Evolutionary conservation across 2,888 invertebrate genomes (phyloP).

Genomic region (Eupithecia abbreviata): DNA sequence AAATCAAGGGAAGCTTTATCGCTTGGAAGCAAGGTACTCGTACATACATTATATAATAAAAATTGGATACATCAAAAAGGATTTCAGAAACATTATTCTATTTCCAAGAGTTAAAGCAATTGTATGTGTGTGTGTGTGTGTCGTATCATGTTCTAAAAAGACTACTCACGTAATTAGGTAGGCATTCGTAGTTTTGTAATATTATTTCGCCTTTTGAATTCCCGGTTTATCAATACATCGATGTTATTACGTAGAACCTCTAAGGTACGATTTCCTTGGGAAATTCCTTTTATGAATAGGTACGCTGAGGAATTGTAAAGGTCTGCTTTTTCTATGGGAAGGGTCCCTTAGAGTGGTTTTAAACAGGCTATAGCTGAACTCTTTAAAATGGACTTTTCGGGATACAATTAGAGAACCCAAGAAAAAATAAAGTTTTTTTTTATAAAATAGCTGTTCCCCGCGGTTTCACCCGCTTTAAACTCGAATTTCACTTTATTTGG

Average conservation of each 20-base stretch:
- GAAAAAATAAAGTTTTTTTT: not conserved
- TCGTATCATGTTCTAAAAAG: not conserved
- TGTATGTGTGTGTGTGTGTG: not conserved
- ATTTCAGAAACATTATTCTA: not conserved
- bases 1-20: too few relatives aligned
- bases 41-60: not conserved
- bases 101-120: not conserved
- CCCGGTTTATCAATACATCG: slow-evolving; percentile 17
- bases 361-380: not conserved
- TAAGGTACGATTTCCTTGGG: slow-evolving; percentile 31
- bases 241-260: slow-evolving; percentile 15
- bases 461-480: too few relatives aligned
- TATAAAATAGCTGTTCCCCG: too few relatives aligned
- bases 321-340: slow-evolving; percentile 24
- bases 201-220: slow-evolving; percentile 9
- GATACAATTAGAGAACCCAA: not conserved
- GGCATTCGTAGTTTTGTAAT: not conserved
- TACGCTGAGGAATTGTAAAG: slow-evolving; percentile 41
- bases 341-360: slow-evolving; percentile 6
- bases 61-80: not conserved
- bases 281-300: slow-evolving; percentile 48
- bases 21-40: too few relatives aligned
- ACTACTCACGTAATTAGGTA: not conserved
- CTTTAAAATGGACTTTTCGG: not conserved
- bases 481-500: too few relatives aligned